Conservation (phyloP, 2,888 invertebrate genomes). For the Parthenolecanium corni region DNA sequence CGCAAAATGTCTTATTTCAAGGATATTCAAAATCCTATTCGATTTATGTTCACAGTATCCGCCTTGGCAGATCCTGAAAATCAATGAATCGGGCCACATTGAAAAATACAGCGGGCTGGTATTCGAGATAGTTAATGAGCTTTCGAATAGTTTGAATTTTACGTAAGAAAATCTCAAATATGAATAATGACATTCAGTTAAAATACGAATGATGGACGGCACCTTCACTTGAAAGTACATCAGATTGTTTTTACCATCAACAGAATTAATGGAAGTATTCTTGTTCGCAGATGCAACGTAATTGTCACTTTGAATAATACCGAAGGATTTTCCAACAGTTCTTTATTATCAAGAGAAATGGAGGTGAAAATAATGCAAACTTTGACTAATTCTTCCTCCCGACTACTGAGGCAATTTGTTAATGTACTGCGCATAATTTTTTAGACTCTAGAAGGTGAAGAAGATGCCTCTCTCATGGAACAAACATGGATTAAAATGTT, state of each 20-base stretch:
- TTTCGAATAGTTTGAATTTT: constrained; percentile 67
- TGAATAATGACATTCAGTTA: neutral
- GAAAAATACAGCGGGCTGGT: constrained; percentile 56
- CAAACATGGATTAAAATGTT: constrained; percentile 39
- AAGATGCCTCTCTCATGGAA: constrained; percentile 33
- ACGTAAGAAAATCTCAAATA: constrained; percentile 45
- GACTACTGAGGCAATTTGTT: neutral
- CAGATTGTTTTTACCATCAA: no score
- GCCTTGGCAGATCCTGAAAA: constrained; percentile 67
- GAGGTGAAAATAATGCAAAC: constrained; percentile 3
- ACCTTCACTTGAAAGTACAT: neutral
- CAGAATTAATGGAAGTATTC: neutral
- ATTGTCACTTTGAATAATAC: constrained; percentile 30
- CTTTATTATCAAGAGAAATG: constrained; percentile 17
- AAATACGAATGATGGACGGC: no score
- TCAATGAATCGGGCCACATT: constrained; percentile 48
- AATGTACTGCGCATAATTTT: no score
- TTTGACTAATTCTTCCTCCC: neutral
- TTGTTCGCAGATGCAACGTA: constrained; percentile 33
- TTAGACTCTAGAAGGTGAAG: constrained; percentile 33
- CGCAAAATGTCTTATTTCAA: no score
- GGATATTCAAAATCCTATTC: no score
- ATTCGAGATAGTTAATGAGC: constrained; percentile 65
- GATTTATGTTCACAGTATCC: constrained; percentile 65
- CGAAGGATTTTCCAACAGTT: constrained; percentile 21